Evolutionary conservation across 2,113 vertebrate genomes (phyloP).

Genomic region (Aphyosemion australe): DNA sequence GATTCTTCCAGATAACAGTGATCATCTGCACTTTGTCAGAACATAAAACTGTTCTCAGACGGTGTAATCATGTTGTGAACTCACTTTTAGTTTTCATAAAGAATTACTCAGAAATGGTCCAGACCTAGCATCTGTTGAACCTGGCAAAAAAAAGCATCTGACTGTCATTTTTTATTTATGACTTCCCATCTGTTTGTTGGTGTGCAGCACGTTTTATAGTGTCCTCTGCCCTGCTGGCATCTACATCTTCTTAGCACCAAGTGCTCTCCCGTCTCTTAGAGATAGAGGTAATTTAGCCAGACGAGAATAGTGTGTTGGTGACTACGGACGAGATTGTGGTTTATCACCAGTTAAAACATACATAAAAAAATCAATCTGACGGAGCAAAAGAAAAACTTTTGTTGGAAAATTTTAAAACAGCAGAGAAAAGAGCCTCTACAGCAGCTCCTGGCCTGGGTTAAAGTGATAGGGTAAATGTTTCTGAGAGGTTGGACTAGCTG

Average conservation of each 20-base stretch:
- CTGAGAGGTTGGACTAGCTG: background rate
- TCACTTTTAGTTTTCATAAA: no score
- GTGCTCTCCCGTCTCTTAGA: conserved; percentile 5
- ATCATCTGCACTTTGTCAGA: background rate
- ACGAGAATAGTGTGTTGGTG: no score
- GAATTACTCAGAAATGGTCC: background rate
- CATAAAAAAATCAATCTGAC: conserved; percentile 56
- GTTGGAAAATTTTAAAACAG: conserved; percentile 45
- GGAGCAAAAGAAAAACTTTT: conserved; percentile 51
- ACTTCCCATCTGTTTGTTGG: conserved; percentile 43
- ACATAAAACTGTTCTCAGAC: background rate
- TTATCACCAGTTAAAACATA: conserved; percentile 19
- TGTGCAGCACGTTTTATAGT: conserved; percentile 26
- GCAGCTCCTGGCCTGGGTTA: conserved; percentile 27
- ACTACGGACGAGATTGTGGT: conserved; percentile 10
- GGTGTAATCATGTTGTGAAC: no score
- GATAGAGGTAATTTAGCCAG: background rate
- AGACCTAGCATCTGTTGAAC: conserved; percentile 7
- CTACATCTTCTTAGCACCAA: conserved; percentile 7
- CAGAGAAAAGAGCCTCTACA: conserved; percentile 4
- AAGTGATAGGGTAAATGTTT: conserved; percentile 10
- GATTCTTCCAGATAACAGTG: background rate
- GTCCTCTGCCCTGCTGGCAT: conserved; percentile 27
- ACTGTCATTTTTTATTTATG: conserved; percentile 45
- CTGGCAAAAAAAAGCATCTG: conserved; percentile 10